phyloP scores from a whole-genome alignment of 2,888 invertebrate species.

The Herminia tarsipennalis region DNA sequence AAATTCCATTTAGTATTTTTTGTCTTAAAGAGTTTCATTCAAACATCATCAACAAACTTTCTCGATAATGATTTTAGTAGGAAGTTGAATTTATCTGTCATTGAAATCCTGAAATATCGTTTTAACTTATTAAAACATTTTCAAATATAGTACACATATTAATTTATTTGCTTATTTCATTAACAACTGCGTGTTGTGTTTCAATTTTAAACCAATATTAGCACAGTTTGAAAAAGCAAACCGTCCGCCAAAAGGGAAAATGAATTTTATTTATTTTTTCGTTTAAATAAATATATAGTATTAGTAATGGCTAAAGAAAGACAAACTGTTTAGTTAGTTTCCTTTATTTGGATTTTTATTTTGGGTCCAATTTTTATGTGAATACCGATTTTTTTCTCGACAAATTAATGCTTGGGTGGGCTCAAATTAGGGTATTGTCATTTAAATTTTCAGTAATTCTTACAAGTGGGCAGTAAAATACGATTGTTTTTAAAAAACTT shows the following conservation, averaged over 20 bases:
- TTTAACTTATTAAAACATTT: too few relatives aligned
- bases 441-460: not conserved
- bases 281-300: slow-evolving; percentile 7
- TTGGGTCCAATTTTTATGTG: slow-evolving; percentile 1
- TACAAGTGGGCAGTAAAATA: slow-evolving; percentile 2
- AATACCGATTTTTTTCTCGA: slow-evolving; percentile 1
- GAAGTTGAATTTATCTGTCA: too few relatives aligned
- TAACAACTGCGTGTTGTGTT: slow-evolving; percentile 2
- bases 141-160: not conserved
- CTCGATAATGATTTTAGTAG: too few relatives aligned
- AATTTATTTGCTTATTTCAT: not conserved
- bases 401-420: slow-evolving; percentile 16
- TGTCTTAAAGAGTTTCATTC: too few relatives aligned
- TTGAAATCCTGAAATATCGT: too few relatives aligned
- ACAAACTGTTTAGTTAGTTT: slow-evolving; percentile 4
- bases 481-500: slow-evolving; percentile 1
- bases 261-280: slow-evolving; percentile 1
- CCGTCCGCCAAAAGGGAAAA: not conserved
- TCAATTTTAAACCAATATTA: slow-evolving; percentile 8
- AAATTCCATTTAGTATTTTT: too few relatives aligned
- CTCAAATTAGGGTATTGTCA: slow-evolving; percentile 2
- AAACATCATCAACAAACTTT: too few relatives aligned
- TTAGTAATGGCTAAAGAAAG: slow-evolving; percentile 3
- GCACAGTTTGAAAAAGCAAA: slow-evolving; percentile 15
- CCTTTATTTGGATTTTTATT: slow-evolving; percentile 11